Evolutionary conservation across 2,113 vertebrate species (phyloP), one percentile per base, ranked within the genome.

Genomic region (Mola mola): DNA sequence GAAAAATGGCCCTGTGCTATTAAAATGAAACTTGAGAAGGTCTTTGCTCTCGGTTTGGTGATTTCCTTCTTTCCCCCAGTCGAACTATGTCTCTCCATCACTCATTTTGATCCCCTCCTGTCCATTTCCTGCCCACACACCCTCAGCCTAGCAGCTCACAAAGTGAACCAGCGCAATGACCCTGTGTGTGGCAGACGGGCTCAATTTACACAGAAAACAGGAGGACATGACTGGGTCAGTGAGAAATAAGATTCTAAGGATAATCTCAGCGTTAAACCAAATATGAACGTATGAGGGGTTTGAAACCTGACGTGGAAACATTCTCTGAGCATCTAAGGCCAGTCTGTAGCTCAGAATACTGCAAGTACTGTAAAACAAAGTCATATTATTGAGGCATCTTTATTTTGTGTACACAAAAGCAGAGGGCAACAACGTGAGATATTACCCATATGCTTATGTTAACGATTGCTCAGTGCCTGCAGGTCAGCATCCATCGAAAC

Each of bases 1-100:
- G 74, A 70, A 89, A 87, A 87, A 92, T 89, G 82, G 42, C 76
- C 83, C 87, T 66, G 82, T 49, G 79, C 53, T 85, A 86, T 91
- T 93, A 92, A 93, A 93, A 79, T 81, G 83, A 89, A 85, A 82
- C 76, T 72, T 72, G 88, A 91, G 88, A 90, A 81, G 79, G 70
- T 79, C 67, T 60, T 75, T 36, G 75, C 85, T 89, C 80, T 85
- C 66, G 64, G 79, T 85, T 84, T 75, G 81, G 74, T 82, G 79
- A 87, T 89, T 91, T 88, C 53, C 58, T 81, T 81, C 74, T 43
- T 81, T 75, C 55, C 16, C 68, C 65, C 70, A 69, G 64, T 80
- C 61, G 59, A 72, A 82, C 66, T 81, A 66, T 67, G 69, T 66
- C 74, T 67, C 83, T 72, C 74, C 74, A 78, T 84, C 80, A 77